Conservation (phyloP, 2,888 invertebrate species). For the Apotomis betuletana region DNA sequence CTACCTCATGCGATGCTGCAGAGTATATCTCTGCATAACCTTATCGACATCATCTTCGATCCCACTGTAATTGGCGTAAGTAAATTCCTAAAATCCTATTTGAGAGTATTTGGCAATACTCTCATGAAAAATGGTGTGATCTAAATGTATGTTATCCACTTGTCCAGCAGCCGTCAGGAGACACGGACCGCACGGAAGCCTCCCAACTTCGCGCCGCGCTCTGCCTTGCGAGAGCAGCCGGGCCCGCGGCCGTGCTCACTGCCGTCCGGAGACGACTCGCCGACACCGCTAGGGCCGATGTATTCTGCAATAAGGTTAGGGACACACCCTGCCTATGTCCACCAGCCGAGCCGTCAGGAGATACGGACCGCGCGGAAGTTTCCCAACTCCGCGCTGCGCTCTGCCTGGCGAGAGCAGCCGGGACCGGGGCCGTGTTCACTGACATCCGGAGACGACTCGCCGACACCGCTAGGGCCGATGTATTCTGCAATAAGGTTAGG, state of each 20-base stretch:
- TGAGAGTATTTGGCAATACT: no score
- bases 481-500: slow-evolving; percentile 77
- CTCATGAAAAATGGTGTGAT: no score
- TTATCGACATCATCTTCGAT: slow-evolving; percentile 75
- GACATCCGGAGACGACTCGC: slow-evolving; percentile 84
- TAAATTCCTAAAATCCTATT: slow-evolving; percentile 13
- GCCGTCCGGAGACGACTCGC: slow-evolving; percentile 84
- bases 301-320: slow-evolving; percentile 77
- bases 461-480: slow-evolving; percentile 81
- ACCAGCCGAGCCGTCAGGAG: slow-evolving; percentile 70
- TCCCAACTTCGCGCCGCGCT: slow-evolving; percentile 77
- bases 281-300: slow-evolving; percentile 81
- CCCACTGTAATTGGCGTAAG: slow-evolving; percentile 70
- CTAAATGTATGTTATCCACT: background rate
- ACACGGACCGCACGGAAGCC: slow-evolving; percentile 62
- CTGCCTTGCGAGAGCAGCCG: slow-evolving; percentile 89
- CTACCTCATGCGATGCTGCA: slow-evolving; percentile 77
- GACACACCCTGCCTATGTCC: background rate
- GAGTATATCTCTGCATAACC: slow-evolving; percentile 69
- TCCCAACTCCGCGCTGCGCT: slow-evolving; percentile 77
- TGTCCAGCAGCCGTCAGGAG: slow-evolving; percentile 63
- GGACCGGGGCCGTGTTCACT: slow-evolving; percentile 87
- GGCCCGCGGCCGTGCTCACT: slow-evolving; percentile 87
- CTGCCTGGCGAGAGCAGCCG: slow-evolving; percentile 89
- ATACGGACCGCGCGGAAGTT: slow-evolving; percentile 62